phyloP scores from a whole-genome alignment of 2,797 vertebrate genomes.

The Aulostomus chinensis region DNA sequence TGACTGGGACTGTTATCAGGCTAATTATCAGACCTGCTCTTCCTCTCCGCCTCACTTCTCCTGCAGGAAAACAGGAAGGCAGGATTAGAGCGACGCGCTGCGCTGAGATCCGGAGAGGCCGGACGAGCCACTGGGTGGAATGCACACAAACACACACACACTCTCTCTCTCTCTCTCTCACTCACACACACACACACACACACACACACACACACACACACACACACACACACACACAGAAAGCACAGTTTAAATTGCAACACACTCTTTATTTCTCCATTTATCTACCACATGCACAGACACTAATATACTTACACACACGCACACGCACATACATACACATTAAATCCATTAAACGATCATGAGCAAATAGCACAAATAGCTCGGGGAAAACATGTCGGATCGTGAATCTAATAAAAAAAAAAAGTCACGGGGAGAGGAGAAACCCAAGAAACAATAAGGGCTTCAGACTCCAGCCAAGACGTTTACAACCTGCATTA shows the following conservation, averaged over 20 bases:
- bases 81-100: conserved; percentile 78
- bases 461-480: conserved; percentile 48
- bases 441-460: conserved; percentile 62
- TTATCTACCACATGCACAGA: conserved; percentile 3
- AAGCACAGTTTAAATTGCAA: conserved; percentile 22
- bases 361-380: conserved; percentile 57
- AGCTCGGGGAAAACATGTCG: conserved; percentile 30
- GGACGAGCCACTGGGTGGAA: conserved; percentile 62
- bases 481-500: conserved; percentile 57
- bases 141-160: conserved; percentile 39
- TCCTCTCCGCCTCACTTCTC: conserved; percentile 63
- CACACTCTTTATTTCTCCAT: conserved; percentile 24
- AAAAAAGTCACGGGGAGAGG: conserved; percentile 38
- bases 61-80: conserved; percentile 81
- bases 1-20: conserved; percentile 49
- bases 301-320: neutral
- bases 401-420: conserved; percentile 46
- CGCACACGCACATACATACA: neutral
- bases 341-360: conserved; percentile 57
- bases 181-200: conserved; percentile 25
- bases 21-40: conserved; percentile 59
- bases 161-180: conserved; percentile 12
- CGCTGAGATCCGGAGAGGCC: conserved; percentile 76
- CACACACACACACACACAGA: conserved; percentile 2
- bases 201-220: conserved; percentile 15